Percentiles rank a stretch among this genome's conserved stretches.
These are phyloP conservation scores for Herminia tarsipennalis DNA, from an alignment of 2,888 invertebrate species.

Conservation along the genomic window DNA sequence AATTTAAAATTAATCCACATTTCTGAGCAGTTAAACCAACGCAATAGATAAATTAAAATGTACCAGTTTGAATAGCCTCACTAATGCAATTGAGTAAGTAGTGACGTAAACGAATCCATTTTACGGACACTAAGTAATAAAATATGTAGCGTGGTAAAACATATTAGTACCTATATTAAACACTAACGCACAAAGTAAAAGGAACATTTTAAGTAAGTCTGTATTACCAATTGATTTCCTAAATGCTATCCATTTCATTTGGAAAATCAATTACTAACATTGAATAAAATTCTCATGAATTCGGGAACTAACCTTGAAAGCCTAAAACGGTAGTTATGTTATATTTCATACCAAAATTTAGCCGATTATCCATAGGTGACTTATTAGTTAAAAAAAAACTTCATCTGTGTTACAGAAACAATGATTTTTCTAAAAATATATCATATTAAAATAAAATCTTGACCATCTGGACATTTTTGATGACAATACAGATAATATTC, in stretches of 20 bases:
- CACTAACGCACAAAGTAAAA: constrained; percentile 18
- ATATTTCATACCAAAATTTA: constrained; percentile 5
- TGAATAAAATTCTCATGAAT: not conserved
- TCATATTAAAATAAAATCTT: constrained; percentile 33
- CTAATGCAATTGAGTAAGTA: constrained; percentile 63
- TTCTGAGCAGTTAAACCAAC: constrained; percentile 18
- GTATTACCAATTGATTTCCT: constrained; percentile 13
- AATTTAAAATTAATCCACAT: constrained; percentile 16
- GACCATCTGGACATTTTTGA: constrained; percentile 31
- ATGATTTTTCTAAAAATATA: constrained; percentile 35
- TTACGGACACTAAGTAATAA: constrained; percentile 30
- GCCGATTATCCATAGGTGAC: constrained; percentile 20
- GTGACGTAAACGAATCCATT: constrained; percentile 64
- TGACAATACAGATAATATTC: constrained; percentile 17
- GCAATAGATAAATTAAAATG: constrained; percentile 21
- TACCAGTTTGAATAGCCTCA: constrained; percentile 60
- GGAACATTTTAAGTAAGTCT: too few species aligned
- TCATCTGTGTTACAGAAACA: not conserved
- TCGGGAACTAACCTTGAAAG: constrained; percentile 30
- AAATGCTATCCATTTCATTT: too few species aligned
- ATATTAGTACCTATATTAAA: constrained; percentile 22
- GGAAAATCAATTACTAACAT: not conserved
- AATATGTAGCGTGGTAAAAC: constrained; percentile 28
- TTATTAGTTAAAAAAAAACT: not conserved
- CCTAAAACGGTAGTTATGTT: constrained; percentile 12